Evolutionary conservation across 2,888 invertebrate species (phyloP).

Genomic region (Rotaria socialis): DNA sequence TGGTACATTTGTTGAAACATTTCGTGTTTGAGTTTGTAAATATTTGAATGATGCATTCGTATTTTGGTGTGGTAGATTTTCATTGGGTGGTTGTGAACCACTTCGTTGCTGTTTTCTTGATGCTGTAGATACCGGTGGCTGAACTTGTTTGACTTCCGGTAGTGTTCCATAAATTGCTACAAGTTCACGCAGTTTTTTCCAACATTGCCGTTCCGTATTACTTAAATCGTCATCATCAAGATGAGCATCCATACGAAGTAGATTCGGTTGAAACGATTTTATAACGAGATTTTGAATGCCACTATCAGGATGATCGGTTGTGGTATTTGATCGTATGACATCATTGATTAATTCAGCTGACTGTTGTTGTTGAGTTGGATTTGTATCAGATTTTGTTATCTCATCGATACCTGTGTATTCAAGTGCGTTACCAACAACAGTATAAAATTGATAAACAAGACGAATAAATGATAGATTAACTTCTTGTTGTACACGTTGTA

Average conservation of each 20-base stretch:
- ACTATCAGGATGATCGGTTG: neutral
- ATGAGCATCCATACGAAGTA: neutral
- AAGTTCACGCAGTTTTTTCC: conserved; percentile 7
- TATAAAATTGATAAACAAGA: conserved; percentile 44
- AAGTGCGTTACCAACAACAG: conserved; percentile 43
- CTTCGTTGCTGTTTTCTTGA: neutral
- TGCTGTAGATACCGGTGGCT: neutral
- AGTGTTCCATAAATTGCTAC: neutral
- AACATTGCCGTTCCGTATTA: neutral
- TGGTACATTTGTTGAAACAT: neutral
- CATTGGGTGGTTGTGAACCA: neutral
- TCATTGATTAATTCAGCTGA: too few species aligned
- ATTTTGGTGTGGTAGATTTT: neutral
- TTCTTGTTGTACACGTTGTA: conserved; percentile 70
- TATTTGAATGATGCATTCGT: neutral
- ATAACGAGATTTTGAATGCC: neutral
- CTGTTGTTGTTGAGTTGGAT: neutral
- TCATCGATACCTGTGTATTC: conserved; percentile 20
- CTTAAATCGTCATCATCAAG: neutral
- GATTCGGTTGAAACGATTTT: neutral
- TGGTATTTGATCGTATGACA: too few species aligned
- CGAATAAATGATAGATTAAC: neutral
- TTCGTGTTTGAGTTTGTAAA: neutral
- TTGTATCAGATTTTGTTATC: neutral
- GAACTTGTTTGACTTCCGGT: neutral